These are phyloP conservation scores for Antechinus stuartii DNA, from an alignment of 2,113 vertebrate genomes.

Conservation along the genomic window DNA sequence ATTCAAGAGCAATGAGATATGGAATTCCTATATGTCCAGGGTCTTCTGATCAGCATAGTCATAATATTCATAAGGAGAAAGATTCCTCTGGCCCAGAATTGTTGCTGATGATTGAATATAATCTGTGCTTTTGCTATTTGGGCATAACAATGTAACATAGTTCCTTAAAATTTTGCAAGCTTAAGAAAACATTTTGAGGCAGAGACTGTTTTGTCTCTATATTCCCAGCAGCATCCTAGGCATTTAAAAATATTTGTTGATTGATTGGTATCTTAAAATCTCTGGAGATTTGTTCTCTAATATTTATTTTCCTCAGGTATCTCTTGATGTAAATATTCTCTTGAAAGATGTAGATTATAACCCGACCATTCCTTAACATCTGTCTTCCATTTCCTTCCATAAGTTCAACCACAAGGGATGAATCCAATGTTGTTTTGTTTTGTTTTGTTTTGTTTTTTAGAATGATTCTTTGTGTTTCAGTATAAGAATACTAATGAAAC, in stretches of 20 bases:
- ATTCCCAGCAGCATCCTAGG: neutral
- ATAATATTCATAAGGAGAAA: neutral
- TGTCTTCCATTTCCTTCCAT: neutral
- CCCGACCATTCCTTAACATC: too few species aligned
- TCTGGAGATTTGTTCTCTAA: neutral
- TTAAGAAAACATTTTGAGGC: neutral
- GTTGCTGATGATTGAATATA: neutral
- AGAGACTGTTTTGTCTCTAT: neutral
- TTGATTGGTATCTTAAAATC: neutral
- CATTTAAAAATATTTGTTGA: neutral
- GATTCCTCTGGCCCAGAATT: neutral
- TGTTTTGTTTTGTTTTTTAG: neutral
- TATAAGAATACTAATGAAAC: neutral
- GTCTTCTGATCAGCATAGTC: neutral
- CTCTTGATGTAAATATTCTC: too few species aligned
- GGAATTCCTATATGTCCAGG: neutral
- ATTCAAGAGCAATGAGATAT: neutral
- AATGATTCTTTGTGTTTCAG: neutral
- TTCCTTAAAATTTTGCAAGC: neutral
- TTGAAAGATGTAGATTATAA: too few species aligned
- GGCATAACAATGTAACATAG: neutral
- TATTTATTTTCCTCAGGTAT: neutral
- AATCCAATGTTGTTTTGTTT: neutral
- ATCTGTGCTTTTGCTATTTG: neutral
- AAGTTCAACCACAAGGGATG: neutral